Evolutionary conservation across 92 coral and sea anemone species (phyloP).

Genomic region (Zoanthus sociatus): DNA sequence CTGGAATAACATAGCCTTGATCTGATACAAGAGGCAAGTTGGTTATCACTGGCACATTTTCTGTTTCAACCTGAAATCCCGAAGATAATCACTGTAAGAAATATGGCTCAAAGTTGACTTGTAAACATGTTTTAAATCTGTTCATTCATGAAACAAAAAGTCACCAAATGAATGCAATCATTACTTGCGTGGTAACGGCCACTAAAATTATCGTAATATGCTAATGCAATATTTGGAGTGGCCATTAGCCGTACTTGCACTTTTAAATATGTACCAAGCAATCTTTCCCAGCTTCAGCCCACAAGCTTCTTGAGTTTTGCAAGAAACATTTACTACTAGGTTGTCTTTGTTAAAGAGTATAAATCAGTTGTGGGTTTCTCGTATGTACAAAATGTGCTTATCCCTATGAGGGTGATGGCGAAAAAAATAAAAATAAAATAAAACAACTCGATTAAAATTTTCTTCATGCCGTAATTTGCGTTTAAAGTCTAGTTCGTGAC

Average conservation of each 20-base stretch:
- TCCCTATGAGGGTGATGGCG: not conserved
- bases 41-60: slow-evolving; percentile 60
- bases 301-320: not conserved
- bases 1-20: slow-evolving; percentile 73
- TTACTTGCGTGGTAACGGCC: not conserved
- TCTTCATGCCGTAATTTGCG: too few relatives aligned
- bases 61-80: not conserved
- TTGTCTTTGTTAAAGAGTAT: not conserved
- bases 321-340: not conserved
- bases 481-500: too few relatives aligned
- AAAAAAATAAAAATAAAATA: too few relatives aligned
- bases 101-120: too few relatives aligned
- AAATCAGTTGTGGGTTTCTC: too few relatives aligned
- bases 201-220: not conserved
- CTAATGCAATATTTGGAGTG: not conserved
- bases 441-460: too few relatives aligned
- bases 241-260: not conserved
- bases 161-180: too few relatives aligned
- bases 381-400: not conserved
- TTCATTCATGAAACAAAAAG: too few relatives aligned
- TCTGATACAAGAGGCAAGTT: slow-evolving; percentile 67
- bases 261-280: not conserved
- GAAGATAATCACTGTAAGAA: not conserved
- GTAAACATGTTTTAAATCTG: too few relatives aligned
- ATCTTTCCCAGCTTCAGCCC: not conserved